A percentile compares a stretch with the other conserved stretches of the same genome.
These are phyloP conservation scores for Holothuria scabra DNA, from an alignment of 53 echinoderm and acorn worm genomes.

Conservation along the genomic window DNA sequence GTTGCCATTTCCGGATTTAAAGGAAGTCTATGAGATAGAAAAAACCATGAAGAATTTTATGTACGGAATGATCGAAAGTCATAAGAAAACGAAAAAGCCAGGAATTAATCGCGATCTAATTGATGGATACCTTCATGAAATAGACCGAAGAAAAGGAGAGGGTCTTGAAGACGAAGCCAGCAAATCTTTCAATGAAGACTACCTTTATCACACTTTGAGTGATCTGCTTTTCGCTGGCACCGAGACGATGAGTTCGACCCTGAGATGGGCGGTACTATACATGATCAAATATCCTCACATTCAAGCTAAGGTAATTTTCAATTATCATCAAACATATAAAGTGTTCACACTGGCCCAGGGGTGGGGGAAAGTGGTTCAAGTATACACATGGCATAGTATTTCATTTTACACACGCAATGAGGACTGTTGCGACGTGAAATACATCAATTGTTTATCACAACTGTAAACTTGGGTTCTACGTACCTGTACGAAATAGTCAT, in stretches of 20 bases:
- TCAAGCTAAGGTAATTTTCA: constrained; percentile 40
- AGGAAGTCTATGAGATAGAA: constrained; percentile 93
- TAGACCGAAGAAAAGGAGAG: constrained; percentile 74
- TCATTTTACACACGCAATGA: no score
- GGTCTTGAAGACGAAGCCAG: constrained; percentile 54
- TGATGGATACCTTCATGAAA: constrained; percentile 93
- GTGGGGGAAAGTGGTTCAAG: no score
- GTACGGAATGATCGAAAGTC: constrained; percentile 81
- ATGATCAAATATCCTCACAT: constrained; percentile 72
- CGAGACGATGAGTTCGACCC: constrained; percentile 97
- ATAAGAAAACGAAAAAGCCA: constrained; percentile 82
- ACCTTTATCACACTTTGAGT: constrained; percentile 92
- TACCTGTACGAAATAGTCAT: no score
- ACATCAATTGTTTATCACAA: no score
- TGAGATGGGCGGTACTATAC: constrained; percentile 97
- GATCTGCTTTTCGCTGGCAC: constrained; percentile 99
- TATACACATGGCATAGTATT: no score
- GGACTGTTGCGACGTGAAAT: no score
- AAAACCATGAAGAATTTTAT: constrained; percentile 88
- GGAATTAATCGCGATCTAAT: constrained; percentile 85
- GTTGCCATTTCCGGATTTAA: constrained; percentile 87
- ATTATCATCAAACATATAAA: background rate
- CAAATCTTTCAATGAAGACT: constrained; percentile 86
- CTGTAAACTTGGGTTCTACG: no score
- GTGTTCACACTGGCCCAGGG: no score